Base-by-base conservation (phyloP, 2,888 invertebrate species). In the Stenotaenia linearis region DNA sequence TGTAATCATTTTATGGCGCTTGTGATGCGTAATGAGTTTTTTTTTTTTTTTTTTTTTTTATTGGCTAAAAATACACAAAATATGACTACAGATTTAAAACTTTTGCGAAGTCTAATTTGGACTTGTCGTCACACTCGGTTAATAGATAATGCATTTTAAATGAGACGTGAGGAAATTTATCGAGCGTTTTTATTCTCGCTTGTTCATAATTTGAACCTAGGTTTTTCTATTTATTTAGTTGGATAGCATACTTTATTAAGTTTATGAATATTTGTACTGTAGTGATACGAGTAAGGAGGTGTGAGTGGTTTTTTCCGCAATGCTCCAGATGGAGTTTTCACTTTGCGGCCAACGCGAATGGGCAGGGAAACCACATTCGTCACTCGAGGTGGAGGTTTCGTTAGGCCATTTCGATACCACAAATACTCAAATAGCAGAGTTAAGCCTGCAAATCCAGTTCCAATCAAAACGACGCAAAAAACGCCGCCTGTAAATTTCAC, bases 381-480 rank as follows among this genome's bases (percentile, higher is more conserved):
- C n/a, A 45, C 45, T 45, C n/a, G 18, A 45, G 45, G 5, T n/a
- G 18, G 18, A 5, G 12, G n/a, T 75, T 4, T 75, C 32, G 35
- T 37, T 77, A 7, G 77, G 18, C 18, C 45, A 6, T 35, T n/a
- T n/a, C 25, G 7, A 77, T 85, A 86, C 84, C 85, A 86, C 84
- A 85, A 86, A 86, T 97, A 98, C 86, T 98, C 98, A 81, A 96
- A 93, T 0, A 93, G 93, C 50, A 98, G 88, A 0, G 97, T 97
- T 76, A 96, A 87, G 83, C 96, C 95, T 0, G 97, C 96, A 85
- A 97, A 89, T 0, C 93, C 94, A 37, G 97, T 96, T 0, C 97
- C 97, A 83, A 97, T 96, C 84, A 97, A 95, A 82, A 98, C 97
- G 0, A 98, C 97, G 79, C 98, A 96, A 86, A 98, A 98, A 0